Evolutionary conservation across 2,113 vertebrate genomes (phyloP), one percentile per base, ranked within the genome.

Genomic region (Zapus hudsonius): DNA sequence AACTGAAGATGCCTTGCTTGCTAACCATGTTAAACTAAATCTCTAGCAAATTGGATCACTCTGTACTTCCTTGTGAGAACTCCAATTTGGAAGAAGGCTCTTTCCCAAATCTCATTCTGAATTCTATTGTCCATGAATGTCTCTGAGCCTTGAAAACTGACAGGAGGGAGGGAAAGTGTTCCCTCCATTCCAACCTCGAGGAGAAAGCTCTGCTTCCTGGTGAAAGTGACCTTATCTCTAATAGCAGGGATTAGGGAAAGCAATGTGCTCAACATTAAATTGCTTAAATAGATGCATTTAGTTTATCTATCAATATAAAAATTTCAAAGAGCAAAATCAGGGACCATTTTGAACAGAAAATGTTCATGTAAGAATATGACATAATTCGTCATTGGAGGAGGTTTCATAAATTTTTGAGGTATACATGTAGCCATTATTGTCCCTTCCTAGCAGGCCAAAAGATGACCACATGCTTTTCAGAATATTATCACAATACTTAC

Each of bases 11-110:
- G 12, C 11, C 59, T 74, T 70, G 36, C 42, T 81, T 92, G 72
- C 59, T 96, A 94, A 25, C 80, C 66, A 47, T 42, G 1, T 47
- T 87, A 74, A 85, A 95, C 44, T 90, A 7, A 88, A 36, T 96
- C 25, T 69, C 47, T 82, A 89, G 66, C 61, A 92, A 80, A 96
- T 73, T 82, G 38, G 17, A 90, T 96, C 91, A 81, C 12, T 20
- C 91, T 80, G 27, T 66, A 31, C 52, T 73, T 9, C 1, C 74
- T 76, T 87, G 38, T 23, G 33, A 89, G 69, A 81, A 67, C 20
- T 27, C 66, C 55, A 36, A 87, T 7, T 74, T 86, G 42, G 89
- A n/a, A 76, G 17, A 86, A n/a, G 20, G 13, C 2, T 13, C 9
- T 72, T 94, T 66, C 6, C 20, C 31, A 76, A 38, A 76, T 87